Evolutionary conservation across 2,113 vertebrate genomes (phyloP).

Genomic region (Microcebus griseorufus): DNA sequence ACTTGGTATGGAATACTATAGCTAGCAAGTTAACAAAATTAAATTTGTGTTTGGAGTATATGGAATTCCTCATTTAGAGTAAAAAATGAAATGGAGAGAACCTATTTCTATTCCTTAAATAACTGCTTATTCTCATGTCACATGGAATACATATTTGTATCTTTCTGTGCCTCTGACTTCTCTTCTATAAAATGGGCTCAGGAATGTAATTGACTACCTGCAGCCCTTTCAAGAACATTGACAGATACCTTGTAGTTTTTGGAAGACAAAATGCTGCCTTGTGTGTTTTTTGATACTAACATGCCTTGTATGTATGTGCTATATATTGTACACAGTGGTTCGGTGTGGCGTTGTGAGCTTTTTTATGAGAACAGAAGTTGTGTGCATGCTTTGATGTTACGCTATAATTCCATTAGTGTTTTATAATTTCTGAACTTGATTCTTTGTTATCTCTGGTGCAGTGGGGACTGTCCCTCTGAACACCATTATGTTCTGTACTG

Average conservation of each 20-base stretch:
- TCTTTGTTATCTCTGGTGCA: neutral
- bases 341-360: constrained; percentile 46
- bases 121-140: constrained; percentile 53
- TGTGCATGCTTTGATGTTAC: constrained; percentile 65
- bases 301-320: constrained; percentile 71
- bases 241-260: constrained; percentile 65
- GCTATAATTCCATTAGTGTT: neutral
- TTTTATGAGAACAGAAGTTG: constrained; percentile 45
- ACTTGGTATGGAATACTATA: constrained; percentile 13
- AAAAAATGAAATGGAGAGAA: constrained; percentile 39
- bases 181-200: constrained; percentile 68
- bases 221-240: constrained; percentile 66
- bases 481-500: neutral
- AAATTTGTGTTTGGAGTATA: constrained; percentile 33
- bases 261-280: constrained; percentile 72
- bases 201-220: constrained; percentile 63
- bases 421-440: constrained; percentile 33
- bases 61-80: constrained; percentile 13
- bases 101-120: constrained; percentile 18
- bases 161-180: constrained; percentile 67
- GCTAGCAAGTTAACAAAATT: constrained; percentile 16
- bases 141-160: constrained; percentile 48
- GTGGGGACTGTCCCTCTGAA: neutral
- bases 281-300: constrained; percentile 70
- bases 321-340: neutral